These are phyloP conservation scores for Spodoptera littoralis DNA, from an alignment of 2,888 invertebrate genomes.

Conservation along the genomic window DNA sequence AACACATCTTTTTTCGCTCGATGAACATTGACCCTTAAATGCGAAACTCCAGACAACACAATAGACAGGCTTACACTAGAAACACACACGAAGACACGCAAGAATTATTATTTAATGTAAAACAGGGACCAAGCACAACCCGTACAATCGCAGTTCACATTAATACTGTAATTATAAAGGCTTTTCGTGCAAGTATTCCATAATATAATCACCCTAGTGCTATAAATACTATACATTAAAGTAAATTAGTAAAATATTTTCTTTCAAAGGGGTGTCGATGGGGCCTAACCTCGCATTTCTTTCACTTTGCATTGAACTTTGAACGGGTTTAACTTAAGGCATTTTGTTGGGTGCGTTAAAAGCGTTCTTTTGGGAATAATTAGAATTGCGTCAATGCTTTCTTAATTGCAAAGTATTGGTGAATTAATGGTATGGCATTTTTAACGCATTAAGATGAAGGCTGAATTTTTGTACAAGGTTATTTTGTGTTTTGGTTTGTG, in stretches of 20 bases:
- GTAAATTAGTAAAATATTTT: slow-evolving; percentile 8
- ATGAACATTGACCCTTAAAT: too few relatives aligned
- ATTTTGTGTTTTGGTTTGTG: neutral
- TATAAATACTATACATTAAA: slow-evolving; percentile 18
- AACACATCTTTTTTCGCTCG: too few relatives aligned
- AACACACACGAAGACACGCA: neutral
- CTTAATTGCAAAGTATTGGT: slow-evolving; percentile 23
- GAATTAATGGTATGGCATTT: slow-evolving; percentile 12
- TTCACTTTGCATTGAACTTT: slow-evolving; percentile 22
- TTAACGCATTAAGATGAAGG: neutral
- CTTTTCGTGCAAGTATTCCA: slow-evolving; percentile 38
- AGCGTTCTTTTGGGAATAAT: slow-evolving; percentile 15
- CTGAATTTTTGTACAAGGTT: neutral
- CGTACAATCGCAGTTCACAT: slow-evolving; percentile 8
- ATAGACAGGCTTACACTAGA: neutral
- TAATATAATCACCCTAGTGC: slow-evolving; percentile 14
- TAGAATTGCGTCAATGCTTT: slow-evolving; percentile 22
- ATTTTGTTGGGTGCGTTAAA: slow-evolving; percentile 27
- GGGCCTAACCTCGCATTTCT: slow-evolving; percentile 34
- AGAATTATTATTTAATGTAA: slow-evolving; percentile 1
- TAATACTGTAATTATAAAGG: slow-evolving; percentile 17
- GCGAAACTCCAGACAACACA: too few relatives aligned
- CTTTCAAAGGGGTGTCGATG: slow-evolving; percentile 11
- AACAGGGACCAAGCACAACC: slow-evolving; percentile 4
- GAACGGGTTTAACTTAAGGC: slow-evolving; percentile 35